phyloP scores from a whole-genome alignment of 2,797 vertebrate genomes.

The Lateolabrax maculatus region DNA sequence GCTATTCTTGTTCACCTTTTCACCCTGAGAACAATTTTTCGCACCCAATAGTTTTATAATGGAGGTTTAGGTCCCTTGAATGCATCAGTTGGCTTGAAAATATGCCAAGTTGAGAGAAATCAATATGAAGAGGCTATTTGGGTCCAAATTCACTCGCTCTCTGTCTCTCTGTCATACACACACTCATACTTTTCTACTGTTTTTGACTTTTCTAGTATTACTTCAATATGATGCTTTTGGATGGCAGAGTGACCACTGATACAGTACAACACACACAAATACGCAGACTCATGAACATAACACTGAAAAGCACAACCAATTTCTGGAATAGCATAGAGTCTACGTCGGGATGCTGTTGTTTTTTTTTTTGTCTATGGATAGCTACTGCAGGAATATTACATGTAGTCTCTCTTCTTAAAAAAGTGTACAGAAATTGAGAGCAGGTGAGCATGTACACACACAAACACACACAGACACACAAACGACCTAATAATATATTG shows the following conservation, averaged over 20 bases:
- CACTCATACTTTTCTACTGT: background rate
- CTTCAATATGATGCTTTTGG: background rate
- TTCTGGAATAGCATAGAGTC: background rate
- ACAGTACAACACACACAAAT: background rate
- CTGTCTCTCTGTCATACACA: background rate
- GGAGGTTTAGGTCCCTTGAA: conserved; percentile 41
- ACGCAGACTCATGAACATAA: background rate
- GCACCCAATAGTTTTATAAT: conserved; percentile 25
- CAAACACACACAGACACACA: background rate
- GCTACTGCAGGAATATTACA: background rate
- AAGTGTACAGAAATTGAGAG: background rate
- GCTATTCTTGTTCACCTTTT: conserved; percentile 14
- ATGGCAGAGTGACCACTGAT: conserved; percentile 2
- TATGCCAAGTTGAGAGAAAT: conserved; percentile 54
- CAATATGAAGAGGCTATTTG: conserved; percentile 45
- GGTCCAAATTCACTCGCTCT: conserved; percentile 4
- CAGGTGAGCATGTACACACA: background rate
- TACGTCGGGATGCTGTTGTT: background rate
- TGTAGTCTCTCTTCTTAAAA: background rate
- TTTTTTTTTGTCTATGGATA: background rate
- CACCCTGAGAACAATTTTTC: conserved; percentile 15
- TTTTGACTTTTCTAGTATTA: background rate
- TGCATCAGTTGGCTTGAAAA: conserved; percentile 43
- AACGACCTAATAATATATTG: background rate
- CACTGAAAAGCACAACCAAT: background rate